phyloP scores from a whole-genome alignment of 2,888 invertebrate genomes.

The Parapristionchus giblindavisi region DNA sequence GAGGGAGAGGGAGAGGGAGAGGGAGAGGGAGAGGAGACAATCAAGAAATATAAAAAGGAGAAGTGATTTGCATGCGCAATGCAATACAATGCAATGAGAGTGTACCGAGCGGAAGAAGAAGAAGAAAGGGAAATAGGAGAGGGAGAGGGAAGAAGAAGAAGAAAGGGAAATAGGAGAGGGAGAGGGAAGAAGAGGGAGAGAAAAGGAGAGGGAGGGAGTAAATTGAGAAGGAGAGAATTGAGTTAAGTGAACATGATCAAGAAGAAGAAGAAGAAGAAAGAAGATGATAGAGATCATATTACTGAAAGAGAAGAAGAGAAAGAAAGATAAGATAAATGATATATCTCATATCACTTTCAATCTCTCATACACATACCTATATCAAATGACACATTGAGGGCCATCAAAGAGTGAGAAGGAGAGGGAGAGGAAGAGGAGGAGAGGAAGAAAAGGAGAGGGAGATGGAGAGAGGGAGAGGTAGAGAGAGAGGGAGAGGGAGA shows the following conservation, averaged over 20 bases:
- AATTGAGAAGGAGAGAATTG: background rate
- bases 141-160: background rate
- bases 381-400: too few species aligned
- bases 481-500: background rate
- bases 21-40: background rate
- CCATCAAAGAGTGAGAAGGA: background rate
- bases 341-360: too few species aligned
- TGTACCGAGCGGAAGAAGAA: background rate
- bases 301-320: background rate
- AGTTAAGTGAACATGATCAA: background rate
- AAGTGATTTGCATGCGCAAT: background rate
- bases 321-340: background rate
- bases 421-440: background rate
- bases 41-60: too few species aligned
- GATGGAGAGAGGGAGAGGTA: background rate
- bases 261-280: background rate
- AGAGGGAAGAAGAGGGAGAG: slow-evolving; percentile 4
- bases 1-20: background rate
- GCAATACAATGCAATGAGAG: background rate
- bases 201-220: background rate
- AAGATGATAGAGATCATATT: background rate
- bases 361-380: too few species aligned
- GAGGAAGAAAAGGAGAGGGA: slow-evolving; percentile 3
- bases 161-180: background rate
- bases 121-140: background rate